Percentiles rank a stretch among this genome's conserved stretches.
These are phyloP conservation scores for Desmophyllum pertusum DNA, from an alignment of 92 coral and sea anemone genomes.

Conservation along the genomic window DNA sequence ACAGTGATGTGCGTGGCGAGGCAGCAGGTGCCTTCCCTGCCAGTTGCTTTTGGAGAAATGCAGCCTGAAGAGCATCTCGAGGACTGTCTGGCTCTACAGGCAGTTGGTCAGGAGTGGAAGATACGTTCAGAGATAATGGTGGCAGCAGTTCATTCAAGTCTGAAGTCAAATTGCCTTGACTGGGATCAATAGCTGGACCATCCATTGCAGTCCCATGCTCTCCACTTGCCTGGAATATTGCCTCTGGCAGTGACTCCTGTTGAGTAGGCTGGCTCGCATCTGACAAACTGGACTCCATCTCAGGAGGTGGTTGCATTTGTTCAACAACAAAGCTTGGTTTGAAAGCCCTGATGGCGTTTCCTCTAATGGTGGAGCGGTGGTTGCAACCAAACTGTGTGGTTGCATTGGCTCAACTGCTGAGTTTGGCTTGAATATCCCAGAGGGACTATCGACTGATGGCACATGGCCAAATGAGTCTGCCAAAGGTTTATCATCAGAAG, in stretches of 20 bases:
- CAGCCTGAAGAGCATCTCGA: slow-evolving; percentile 34
- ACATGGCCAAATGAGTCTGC: not conserved
- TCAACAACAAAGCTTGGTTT: not conserved
- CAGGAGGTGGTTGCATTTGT: not conserved
- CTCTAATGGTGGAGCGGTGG: too few species aligned
- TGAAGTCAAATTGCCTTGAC: not conserved
- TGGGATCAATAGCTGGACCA: too few species aligned
- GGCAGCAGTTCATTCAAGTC: not conserved
- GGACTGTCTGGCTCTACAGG: slow-evolving; percentile 40
- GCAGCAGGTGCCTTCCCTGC: slow-evolving; percentile 46
- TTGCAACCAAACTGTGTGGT: not conserved
- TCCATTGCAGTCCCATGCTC: not conserved
- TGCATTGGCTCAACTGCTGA: not conserved
- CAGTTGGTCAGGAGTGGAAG: not conserved
- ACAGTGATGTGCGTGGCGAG: slow-evolving; percentile 47
- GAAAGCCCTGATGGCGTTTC: not conserved
- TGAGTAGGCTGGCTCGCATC: not conserved
- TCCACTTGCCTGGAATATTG: not conserved
- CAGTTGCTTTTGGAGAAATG: slow-evolving; percentile 39
- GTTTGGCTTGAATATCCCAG: not conserved
- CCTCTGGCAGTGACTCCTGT: not conserved
- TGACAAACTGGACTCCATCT: not conserved
- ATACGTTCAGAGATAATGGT: not conserved
- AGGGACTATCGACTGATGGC: not conserved
- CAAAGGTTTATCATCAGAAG: not conserved